Percentiles rank a stretch among this genome's conserved stretches.
These are phyloP conservation scores for Sialis lutaria DNA, from an alignment of 2,888 invertebrate genomes.

Conservation along the genomic window DNA sequence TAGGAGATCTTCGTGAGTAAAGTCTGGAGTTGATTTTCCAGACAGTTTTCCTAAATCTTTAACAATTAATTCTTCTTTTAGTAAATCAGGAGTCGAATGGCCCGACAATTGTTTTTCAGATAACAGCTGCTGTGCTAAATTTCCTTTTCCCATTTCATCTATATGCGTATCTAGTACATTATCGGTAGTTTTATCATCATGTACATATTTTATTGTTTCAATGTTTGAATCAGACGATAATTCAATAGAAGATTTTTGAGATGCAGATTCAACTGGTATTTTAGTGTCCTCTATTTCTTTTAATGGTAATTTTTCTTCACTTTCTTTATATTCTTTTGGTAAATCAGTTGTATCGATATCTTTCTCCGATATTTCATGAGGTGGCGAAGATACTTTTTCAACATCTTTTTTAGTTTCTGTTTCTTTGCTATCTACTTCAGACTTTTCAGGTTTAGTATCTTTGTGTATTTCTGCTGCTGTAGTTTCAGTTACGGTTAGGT, in stretches of 20 bases:
- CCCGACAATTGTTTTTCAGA: slow-evolving; percentile 1
- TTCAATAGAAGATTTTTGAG: background rate
- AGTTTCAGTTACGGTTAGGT: too few relatives aligned
- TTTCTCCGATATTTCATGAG: background rate
- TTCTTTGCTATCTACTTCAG: background rate
- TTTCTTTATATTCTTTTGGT: background rate
- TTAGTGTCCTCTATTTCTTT: too few relatives aligned
- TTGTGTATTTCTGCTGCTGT: too few relatives aligned
- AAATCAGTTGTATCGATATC: background rate
- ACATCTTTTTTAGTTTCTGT: background rate
- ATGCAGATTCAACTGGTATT: slow-evolving; percentile 7
- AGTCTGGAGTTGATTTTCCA: too few relatives aligned
- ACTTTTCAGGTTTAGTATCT: background rate
- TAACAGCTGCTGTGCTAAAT: background rate
- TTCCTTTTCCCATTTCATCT: background rate
- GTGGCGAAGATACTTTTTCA: background rate
- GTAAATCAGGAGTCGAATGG: slow-evolving; percentile 1
- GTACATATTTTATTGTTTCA: too few relatives aligned
- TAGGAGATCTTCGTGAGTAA: too few relatives aligned
- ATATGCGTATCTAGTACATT: background rate
- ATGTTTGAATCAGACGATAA: too few relatives aligned
- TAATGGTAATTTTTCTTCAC: background rate
- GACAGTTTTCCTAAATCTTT: too few relatives aligned
- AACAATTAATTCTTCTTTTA: background rate
- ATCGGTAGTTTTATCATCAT: too few relatives aligned